Percentiles rank a stretch among this genome's conserved stretches.
phyloP scores from a whole-genome alignment of 2,888 invertebrate species.

The Drosophila diplacantha region DNA sequence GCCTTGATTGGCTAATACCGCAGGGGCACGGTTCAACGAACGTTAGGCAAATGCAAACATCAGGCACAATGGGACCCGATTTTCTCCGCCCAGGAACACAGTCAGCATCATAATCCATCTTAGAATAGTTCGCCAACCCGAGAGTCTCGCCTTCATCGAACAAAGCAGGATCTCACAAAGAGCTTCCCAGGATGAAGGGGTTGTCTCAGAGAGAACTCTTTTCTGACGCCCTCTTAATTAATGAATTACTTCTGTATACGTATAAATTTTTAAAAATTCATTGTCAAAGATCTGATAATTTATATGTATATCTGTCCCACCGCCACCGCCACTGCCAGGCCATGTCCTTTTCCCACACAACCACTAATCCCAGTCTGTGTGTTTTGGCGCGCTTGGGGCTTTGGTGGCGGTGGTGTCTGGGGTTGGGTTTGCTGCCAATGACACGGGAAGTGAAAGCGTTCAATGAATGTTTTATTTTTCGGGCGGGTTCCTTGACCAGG shows the following conservation, averaged over 20 bases:
- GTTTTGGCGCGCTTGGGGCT: conserved; percentile 47
- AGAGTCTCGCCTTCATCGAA: not conserved
- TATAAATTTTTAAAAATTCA: not conserved
- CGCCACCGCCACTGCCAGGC: conserved; percentile 3
- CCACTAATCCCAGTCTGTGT: conserved; percentile 33
- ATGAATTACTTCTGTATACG: not conserved
- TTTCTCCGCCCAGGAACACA: conserved; percentile 1
- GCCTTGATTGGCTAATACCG: conserved; percentile 55
- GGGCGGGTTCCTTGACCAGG: conserved; percentile 60
- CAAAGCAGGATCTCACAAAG: conserved; percentile 4
- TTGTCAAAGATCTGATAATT: not conserved
- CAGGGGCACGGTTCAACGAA: conserved; percentile 60
- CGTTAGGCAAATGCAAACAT: conserved; percentile 64
- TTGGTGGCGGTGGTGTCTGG: conserved; percentile 37
- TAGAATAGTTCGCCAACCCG: conserved; percentile 18
- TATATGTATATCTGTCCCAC: conserved; percentile 1
- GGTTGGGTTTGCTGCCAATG: conserved; percentile 58
- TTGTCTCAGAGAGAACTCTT: not conserved
- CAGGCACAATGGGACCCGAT: conserved; percentile 17
- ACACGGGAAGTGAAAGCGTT: conserved; percentile 73
- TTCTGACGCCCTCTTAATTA: conserved; percentile 1
- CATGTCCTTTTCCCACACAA: conserved; percentile 34
- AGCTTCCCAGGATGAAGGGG: not conserved
- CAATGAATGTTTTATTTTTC: conserved; percentile 45
- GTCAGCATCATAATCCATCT: conserved; percentile 29